Percentiles rank a stretch among this genome's conserved stretches.
phyloP scores from a whole-genome alignment of 2,113 vertebrate species.

The Callospermophilus lateralis region DNA sequence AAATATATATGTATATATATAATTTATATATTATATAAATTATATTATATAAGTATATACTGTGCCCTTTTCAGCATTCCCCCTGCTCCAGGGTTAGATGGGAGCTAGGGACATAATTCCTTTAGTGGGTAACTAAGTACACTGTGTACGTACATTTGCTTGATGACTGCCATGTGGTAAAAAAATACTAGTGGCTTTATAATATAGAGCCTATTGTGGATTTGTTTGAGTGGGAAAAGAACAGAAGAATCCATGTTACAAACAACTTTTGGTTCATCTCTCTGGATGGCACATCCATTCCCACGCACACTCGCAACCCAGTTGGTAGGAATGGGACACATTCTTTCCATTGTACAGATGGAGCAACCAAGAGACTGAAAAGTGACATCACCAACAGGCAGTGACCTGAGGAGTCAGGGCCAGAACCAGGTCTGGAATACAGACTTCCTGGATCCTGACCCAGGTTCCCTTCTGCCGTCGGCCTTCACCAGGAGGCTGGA shows the following conservation, averaged over 20 bases:
- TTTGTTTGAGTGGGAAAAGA: not conserved
- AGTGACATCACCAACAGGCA: constrained; percentile 64
- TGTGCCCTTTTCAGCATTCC: not conserved
- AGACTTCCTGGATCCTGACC: constrained; percentile 78
- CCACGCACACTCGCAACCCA: not conserved
- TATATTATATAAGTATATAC: not conserved
- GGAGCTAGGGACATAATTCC: not conserved
- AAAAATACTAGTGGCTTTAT: not conserved
- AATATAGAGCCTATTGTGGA: not conserved
- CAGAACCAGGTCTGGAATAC: constrained; percentile 70
- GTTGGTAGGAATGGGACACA: not conserved
- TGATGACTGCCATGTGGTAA: not conserved
- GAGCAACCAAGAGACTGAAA: constrained; percentile 27
- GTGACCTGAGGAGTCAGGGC: constrained; percentile 73
- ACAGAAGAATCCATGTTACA: not conserved
- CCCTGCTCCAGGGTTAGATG: not conserved
- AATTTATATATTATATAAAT: too few species aligned
- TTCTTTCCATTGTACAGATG: constrained; percentile 69
- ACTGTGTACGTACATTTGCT: not conserved
- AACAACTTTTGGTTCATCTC: not conserved
- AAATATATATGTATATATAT: too few species aligned
- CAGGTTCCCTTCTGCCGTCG: constrained; percentile 62
- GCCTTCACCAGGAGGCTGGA: not conserved
- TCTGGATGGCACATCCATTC: not conserved
- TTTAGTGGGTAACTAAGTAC: not conserved